Evolutionary conservation across 37 sponge, comb jelly and placozoan species (phyloP), one percentile per base, ranked within the genome.

Genomic region (Axinella damicornis): DNA sequence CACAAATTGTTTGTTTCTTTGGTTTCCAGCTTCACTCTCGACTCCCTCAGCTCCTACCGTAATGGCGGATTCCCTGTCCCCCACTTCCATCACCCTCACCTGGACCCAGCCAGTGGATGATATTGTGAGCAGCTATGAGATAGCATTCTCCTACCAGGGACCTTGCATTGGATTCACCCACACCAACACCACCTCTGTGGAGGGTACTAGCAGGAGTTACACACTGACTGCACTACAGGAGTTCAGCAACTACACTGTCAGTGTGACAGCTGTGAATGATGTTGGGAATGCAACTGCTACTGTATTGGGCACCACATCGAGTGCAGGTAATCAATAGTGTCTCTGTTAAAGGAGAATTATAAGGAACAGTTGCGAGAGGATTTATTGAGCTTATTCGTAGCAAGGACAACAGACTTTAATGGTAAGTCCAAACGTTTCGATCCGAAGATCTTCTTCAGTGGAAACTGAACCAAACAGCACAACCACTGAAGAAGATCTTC

Each of bases 71-170:
- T 55, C 69, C 69, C 55, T 21, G 31, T 30, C 77, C 58, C 17
- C 79, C 28, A 77, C 77, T 28, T 85, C 85, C 78, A 77, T 85
- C 78, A 58, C 56, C 36, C 38, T 77, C 56, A 65, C 78, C 40
- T 76, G 77, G 77, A 39, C 30, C 25, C 69, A 75, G 55, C 57
- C 85, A 31, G 46, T 20, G 33, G 78, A 78, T 14, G 76, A 76
- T 9, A 46, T 77, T n/a, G 85, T 77, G 77, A 60, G 54, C 60
- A 76, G 56, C 69, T 85, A 85, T 65, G 25, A 24, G n/a, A 33
- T 85, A 22, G 32, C 55, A 28, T 85, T 46, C 41, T 54, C 76
- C 66, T 84, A 41, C 62, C 53, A 52, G 58, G 76, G 58, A 53
- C 52, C 53, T 33, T 57, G 58, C 56, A 34, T 20, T 58, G 33